Evolutionary conservation across 2,888 invertebrate species (phyloP).

Genomic region (Lacanobia wlatinum): DNA sequence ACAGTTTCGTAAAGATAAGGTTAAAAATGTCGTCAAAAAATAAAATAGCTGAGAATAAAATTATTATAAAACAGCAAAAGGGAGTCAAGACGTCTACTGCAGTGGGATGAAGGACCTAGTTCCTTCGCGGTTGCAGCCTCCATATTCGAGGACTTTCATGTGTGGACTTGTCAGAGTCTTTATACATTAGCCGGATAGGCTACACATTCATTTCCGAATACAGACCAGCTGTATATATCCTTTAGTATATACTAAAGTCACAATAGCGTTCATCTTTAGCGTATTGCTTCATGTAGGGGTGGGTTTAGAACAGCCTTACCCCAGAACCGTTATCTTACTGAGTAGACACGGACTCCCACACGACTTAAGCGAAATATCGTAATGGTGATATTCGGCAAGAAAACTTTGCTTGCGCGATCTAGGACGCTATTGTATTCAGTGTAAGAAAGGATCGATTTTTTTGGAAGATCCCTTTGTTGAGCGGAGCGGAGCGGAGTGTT

Average conservation of each 20-base stretch:
- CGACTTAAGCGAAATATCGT: not conserved
- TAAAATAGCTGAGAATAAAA: too few relatives aligned
- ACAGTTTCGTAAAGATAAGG: too few relatives aligned
- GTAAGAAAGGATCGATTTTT: not conserved
- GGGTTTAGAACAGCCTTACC: conserved; percentile 32
- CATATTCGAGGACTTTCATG: too few relatives aligned
- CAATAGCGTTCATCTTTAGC: not conserved
- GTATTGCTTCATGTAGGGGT: not conserved
- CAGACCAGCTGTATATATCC: conserved; percentile 17
- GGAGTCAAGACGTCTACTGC: conserved; percentile 48
- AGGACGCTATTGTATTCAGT: not conserved
- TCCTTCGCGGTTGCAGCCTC: not conserved
- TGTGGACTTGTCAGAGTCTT: not conserved
- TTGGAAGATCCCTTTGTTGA: too few relatives aligned
- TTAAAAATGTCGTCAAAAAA: too few relatives aligned
- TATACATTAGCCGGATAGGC: not conserved
- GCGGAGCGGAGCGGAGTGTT: too few relatives aligned
- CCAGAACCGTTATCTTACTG: conserved; percentile 40
- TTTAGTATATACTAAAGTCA: too few relatives aligned
- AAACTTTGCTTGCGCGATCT: conserved; percentile 10
- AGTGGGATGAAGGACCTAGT: conserved; percentile 24
- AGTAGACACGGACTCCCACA: conserved; percentile 45
- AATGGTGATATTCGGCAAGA: not conserved
- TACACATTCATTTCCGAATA: not conserved
- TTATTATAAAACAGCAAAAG: not conserved